Evolutionary conservation across 2,113 vertebrate genomes (phyloP).

Genomic region (Hydropotes inermis): DNA sequence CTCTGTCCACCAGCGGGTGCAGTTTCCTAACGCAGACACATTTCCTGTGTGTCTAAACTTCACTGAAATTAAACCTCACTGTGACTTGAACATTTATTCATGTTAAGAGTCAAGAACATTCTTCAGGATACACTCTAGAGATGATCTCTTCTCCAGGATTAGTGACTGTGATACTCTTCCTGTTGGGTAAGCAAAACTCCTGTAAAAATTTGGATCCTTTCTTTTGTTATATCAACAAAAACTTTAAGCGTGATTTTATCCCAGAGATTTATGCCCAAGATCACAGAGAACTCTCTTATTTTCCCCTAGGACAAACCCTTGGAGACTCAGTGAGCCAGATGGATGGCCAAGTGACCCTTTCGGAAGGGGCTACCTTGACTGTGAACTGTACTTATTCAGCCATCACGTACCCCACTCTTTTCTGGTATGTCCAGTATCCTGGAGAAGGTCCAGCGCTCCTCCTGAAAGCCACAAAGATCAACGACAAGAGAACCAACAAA

Average conservation of each 20-base stretch:
- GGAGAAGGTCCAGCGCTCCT: conserved; percentile 5
- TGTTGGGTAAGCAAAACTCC: conserved; percentile 33
- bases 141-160: conserved; percentile 16
- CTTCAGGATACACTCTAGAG: background rate
- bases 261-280: background rate
- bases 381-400: conserved; percentile 16
- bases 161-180: background rate
- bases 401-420: rapidly evolving
- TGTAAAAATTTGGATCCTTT: background rate
- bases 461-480: rapidly evolving
- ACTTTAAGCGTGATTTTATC: background rate
- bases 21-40: background rate
- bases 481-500: background rate
- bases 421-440: conserved; percentile 57
- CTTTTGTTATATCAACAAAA: background rate
- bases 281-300: background rate
- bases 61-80: background rate
- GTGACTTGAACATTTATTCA: background rate
- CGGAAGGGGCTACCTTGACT: background rate
- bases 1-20: background rate
- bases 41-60: background rate
- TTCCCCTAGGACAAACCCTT: background rate
- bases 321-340: conserved; percentile 24
- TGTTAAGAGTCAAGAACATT: background rate
- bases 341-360: background rate